A percentile compares a stretch with the other conserved stretches of the same genome.
Conservation (phyloP, 2,113 vertebrate species). For the Chitala chitala region DNA sequence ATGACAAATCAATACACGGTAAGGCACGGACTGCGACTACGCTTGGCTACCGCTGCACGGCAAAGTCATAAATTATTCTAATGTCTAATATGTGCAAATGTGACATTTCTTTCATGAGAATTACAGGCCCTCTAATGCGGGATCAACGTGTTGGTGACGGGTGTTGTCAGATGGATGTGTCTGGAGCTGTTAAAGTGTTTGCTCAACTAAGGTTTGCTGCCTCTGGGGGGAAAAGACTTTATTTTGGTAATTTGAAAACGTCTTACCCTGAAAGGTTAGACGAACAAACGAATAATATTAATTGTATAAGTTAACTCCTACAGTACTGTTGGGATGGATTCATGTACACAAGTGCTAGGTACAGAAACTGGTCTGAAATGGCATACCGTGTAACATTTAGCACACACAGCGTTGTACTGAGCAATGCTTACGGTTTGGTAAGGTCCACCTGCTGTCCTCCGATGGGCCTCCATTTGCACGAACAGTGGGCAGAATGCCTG, state of each 20-base stretch:
- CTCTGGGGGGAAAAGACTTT: not conserved
- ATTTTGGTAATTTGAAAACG: constrained; percentile 7
- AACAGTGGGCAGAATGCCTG: no score
- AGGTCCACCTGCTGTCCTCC: no score
- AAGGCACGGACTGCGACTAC: constrained; percentile 36
- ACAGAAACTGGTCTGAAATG: no score
- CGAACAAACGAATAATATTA: no score
- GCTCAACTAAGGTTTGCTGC: not conserved
- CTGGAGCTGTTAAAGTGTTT: constrained; percentile 3
- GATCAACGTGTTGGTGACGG: constrained; percentile 18
- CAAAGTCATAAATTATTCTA: constrained; percentile 42
- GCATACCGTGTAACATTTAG: no score
- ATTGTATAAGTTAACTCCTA: not conserved
- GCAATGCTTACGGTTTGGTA: no score
- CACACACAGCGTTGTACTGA: no score
- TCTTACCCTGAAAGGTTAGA: no score
- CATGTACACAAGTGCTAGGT: not conserved
- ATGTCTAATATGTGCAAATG: constrained; percentile 43
- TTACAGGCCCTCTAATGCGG: constrained; percentile 29
- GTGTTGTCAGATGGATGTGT: not conserved
- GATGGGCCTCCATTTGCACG: no score
- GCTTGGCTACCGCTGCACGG: constrained; percentile 38
- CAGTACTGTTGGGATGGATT: not conserved
- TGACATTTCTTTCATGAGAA: constrained; percentile 40
- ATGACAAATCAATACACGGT: constrained; percentile 47